These are phyloP conservation scores for Papilio xuthus DNA, from an alignment of 1,140 invertebrate species.

Conservation along the genomic window DNA sequence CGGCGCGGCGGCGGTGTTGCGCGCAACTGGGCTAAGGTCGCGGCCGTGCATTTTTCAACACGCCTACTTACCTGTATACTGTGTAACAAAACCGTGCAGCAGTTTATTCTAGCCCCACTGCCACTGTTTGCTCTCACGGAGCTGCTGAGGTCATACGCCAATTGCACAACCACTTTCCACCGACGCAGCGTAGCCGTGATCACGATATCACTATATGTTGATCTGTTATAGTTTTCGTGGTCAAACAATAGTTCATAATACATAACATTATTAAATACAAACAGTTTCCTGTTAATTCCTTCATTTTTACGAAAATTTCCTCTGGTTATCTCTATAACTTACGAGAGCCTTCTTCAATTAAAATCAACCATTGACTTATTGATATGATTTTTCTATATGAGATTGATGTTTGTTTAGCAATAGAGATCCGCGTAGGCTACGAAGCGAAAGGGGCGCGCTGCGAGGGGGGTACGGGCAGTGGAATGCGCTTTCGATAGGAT, in stretches of 20 bases:
- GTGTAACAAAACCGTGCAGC: slow-evolving; percentile 47
- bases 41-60: slow-evolving; percentile 66
- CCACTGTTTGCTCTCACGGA: slow-evolving; percentile 42
- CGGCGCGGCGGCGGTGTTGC: slow-evolving; percentile 45
- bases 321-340: not conserved
- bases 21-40: slow-evolving; percentile 68
- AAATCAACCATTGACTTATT: not conserved
- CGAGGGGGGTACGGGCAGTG: slow-evolving; percentile 17
- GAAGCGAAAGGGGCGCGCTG: slow-evolving; percentile 7
- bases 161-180: slow-evolving; percentile 23
- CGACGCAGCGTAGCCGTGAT: not conserved
- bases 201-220: not conserved
- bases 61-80: slow-evolving; percentile 46
- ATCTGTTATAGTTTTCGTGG: not conserved
- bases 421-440: not conserved
- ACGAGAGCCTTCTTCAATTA: slow-evolving; percentile 2
- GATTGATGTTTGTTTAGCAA: not conserved
- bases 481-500: slow-evolving; percentile 50
- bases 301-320: not conserved
- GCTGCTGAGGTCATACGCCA: slow-evolving; percentile 26
- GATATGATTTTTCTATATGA: not conserved
- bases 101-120: slow-evolving; percentile 46
- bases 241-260: not conserved
- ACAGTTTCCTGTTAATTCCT: not conserved
- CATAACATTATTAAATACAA: not conserved